phyloP scores from a whole-genome alignment of 2,113 vertebrate species.

The Aptenodytes forsteri region DNA sequence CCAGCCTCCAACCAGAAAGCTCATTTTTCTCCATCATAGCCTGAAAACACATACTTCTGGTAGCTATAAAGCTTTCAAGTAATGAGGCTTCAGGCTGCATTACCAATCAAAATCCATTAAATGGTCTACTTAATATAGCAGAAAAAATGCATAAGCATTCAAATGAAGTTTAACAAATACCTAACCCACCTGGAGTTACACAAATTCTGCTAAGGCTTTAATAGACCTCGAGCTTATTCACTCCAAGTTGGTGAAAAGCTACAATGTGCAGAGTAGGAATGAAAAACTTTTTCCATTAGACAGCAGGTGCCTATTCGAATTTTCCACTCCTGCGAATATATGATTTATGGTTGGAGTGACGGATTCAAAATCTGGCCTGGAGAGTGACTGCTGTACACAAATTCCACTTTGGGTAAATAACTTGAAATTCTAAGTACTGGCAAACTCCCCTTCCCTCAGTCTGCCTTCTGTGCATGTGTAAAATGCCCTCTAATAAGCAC shows the following conservation, averaged over 20 bases:
- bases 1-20: neutral
- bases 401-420: neutral
- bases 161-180: conserved; percentile 27
- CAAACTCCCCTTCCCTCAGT: neutral
- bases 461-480: neutral
- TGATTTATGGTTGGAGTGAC: neutral
- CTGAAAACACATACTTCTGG: neutral
- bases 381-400: neutral
- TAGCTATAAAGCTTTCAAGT: conserved; percentile 8
- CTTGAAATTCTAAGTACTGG: neutral
- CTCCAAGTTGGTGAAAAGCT: neutral
- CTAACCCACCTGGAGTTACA: neutral
- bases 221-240: neutral
- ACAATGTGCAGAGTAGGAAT: neutral
- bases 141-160: neutral
- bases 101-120: conserved; percentile 40
- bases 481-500: conserved; percentile 1
- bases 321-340: neutral
- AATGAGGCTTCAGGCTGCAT: conserved; percentile 14
- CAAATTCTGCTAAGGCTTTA: neutral
- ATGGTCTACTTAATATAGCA: neutral
- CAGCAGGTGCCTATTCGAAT: neutral
- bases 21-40: neutral
- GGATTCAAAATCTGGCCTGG: conserved; percentile 9
- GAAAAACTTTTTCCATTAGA: conserved; percentile 29